These are phyloP conservation scores for Metridium senile DNA, from an alignment of 92 coral and sea anemone species.

Conservation along the genomic window DNA sequence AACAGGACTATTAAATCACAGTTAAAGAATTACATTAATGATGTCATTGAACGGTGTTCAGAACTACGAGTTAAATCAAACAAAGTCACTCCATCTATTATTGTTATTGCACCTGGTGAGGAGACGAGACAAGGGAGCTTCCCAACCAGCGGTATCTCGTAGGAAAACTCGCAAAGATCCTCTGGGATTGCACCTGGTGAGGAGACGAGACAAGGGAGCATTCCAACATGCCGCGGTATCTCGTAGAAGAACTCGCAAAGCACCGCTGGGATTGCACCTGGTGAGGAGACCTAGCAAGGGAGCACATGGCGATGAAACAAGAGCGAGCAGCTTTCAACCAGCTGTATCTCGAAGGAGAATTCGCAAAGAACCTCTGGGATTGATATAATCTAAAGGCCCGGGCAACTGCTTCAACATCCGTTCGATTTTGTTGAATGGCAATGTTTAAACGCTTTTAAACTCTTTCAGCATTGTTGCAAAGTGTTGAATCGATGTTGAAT, in stretches of 20 bases:
- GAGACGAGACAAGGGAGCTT: background rate
- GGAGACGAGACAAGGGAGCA: background rate
- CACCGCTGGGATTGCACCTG: background rate
- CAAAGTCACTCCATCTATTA: constrained; percentile 26
- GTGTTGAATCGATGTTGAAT: no score
- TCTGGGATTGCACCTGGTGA: constrained; percentile 6
- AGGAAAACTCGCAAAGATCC: background rate
- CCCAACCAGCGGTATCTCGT: background rate
- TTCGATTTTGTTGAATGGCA: no score
- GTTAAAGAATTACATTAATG: constrained; percentile 30
- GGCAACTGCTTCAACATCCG: no score
- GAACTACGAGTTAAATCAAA: background rate
- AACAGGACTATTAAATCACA: constrained; percentile 69
- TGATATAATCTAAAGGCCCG: background rate
- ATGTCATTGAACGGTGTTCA: background rate
- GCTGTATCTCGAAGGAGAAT: background rate
- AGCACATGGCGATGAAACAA: background rate
- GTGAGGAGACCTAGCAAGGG: background rate
- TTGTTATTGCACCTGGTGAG: constrained; percentile 20
- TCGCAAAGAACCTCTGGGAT: background rate
- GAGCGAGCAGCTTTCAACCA: background rate
- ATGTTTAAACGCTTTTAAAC: no score
- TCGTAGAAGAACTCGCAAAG: background rate
- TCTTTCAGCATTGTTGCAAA: no score
- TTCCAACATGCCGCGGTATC: no score